phyloP scores from a whole-genome alignment of 2,113 vertebrate species.

The Murina feae region DNA sequence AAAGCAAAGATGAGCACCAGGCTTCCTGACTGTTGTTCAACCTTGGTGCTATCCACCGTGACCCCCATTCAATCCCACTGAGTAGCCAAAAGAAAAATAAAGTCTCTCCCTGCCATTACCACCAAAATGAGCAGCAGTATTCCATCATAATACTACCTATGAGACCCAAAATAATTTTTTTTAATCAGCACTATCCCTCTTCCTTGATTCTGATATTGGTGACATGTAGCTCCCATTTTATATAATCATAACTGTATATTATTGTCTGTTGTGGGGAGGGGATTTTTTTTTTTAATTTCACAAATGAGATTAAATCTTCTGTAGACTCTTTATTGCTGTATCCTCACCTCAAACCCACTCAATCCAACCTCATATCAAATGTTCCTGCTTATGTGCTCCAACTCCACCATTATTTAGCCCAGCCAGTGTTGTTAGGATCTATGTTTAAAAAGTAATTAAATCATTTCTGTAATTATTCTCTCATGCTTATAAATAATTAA shows the following conservation, averaged over 20 bases:
- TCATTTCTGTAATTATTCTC: constrained; percentile 80
- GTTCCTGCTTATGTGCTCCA: neutral
- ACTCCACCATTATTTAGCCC: neutral
- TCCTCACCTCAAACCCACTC: neutral
- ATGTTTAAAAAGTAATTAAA: constrained; percentile 79
- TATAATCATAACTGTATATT: neutral
- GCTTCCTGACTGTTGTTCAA: neutral
- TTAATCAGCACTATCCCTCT: neutral
- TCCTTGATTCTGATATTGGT: neutral
- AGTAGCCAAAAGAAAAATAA: neutral
- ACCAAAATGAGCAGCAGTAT: neutral
- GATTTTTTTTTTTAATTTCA: neutral
- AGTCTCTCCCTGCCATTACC: neutral
- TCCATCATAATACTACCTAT: neutral
- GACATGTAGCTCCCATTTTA: neutral
- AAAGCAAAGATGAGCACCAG: neutral
- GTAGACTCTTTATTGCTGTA: neutral
- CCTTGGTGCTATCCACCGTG: neutral
- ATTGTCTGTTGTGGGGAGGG: neutral
- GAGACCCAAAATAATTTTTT: neutral
- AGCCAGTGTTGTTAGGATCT: constrained; percentile 47
- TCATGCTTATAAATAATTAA: constrained; percentile 79
- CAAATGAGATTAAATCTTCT: neutral
- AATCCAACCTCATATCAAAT: neutral
- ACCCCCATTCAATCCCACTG: neutral